Evolutionary conservation across 2,888 invertebrate genomes (phyloP).

Genomic region (Nemotelus nigrinus): DNA sequence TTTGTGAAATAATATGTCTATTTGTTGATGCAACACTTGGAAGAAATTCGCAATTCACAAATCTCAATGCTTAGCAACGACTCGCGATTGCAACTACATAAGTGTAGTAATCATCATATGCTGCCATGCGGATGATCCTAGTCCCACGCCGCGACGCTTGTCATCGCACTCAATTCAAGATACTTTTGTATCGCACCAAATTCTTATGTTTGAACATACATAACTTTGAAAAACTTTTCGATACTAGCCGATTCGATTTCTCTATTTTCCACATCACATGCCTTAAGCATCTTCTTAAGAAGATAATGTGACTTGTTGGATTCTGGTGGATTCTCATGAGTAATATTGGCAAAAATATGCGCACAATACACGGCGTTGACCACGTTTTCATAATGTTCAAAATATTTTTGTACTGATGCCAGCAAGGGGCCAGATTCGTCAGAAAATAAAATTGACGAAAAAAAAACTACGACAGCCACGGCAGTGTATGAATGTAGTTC

Average conservation of each 20-base stretch:
- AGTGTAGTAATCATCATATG: too few relatives aligned
- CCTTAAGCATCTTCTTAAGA: neutral
- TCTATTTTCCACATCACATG: slow-evolving; percentile 9
- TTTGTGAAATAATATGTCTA: too few relatives aligned
- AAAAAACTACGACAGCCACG: neutral
- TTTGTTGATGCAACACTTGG: too few relatives aligned
- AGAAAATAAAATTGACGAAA: neutral
- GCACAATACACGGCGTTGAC: slow-evolving; percentile 15
- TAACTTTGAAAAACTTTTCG: too few relatives aligned
- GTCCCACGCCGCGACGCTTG: too few relatives aligned
- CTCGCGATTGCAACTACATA: too few relatives aligned
- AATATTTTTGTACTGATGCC: slow-evolving; percentile 32
- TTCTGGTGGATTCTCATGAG: slow-evolving; percentile 20
- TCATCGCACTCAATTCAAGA: too few relatives aligned
- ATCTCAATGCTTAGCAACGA: too few relatives aligned
- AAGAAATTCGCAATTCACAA: too few relatives aligned
- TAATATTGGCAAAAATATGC: slow-evolving; percentile 22
- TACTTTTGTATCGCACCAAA: too few relatives aligned
- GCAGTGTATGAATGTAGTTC: slow-evolving; percentile 23
- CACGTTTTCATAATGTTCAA: slow-evolving; percentile 28
- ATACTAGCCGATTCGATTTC: neutral
- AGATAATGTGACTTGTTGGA: slow-evolving; percentile 17
- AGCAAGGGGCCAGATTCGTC: slow-evolving; percentile 24
- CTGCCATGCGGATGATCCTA: too few relatives aligned
- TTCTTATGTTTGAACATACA: too few relatives aligned